Conservation (phyloP, 2,888 invertebrate genomes). For the Morpho helenor region DNA sequence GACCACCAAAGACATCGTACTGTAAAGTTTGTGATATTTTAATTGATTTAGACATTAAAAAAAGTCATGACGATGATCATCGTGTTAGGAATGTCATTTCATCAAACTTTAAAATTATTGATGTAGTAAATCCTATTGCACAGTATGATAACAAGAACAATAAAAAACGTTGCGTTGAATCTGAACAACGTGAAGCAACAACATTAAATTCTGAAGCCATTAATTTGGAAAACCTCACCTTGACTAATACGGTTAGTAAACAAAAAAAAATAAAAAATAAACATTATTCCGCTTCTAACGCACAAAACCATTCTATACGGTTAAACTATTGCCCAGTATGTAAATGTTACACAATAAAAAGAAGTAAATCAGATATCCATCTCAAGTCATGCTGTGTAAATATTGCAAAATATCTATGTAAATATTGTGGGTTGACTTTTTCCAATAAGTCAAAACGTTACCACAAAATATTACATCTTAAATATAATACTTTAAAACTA, state of each 20-base stretch:
- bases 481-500: slow-evolving; percentile 37
- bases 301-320: not conserved
- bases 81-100: slow-evolving; percentile 2
- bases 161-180: not conserved
- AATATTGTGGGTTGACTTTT: slow-evolving; percentile 50
- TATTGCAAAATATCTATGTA: slow-evolving; percentile 39
- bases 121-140: not conserved
- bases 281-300: too few species aligned
- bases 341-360: slow-evolving; percentile 42
- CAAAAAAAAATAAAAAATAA: too few species aligned
- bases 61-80: slow-evolving; percentile 11
- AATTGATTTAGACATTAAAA: slow-evolving; percentile 33
- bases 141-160: not conserved
- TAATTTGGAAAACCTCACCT: too few species aligned
- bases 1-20: slow-evolving; percentile 36
- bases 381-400: slow-evolving; percentile 37
- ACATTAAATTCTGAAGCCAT: too few species aligned
- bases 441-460: slow-evolving; percentile 34
- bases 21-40: slow-evolving; percentile 53
- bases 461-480: slow-evolving; percentile 44
- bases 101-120: slow-evolving; percentile 12
- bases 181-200: not conserved
- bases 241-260: too few species aligned
- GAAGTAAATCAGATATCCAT: slow-evolving; percentile 36
- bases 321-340: slow-evolving; percentile 45